Conservation (phyloP, 1,140 invertebrate genomes). For the Zaprionus gabonicus region DNA sequence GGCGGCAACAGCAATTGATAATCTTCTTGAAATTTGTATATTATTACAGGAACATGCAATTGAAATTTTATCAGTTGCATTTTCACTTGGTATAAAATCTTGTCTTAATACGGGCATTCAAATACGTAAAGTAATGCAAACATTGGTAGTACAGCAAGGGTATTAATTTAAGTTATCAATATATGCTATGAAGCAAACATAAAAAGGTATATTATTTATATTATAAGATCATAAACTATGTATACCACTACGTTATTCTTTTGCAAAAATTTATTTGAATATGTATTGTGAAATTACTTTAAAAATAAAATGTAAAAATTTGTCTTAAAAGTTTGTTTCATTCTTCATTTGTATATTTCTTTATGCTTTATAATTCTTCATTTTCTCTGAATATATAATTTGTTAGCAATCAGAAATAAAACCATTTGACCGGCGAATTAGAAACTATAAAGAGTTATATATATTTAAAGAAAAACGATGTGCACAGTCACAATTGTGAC, state of each 20-base stretch:
- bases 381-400: no score
- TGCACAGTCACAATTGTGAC: no score
- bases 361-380: neutral
- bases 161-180: constrained; percentile 85
- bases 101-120: constrained; percentile 91
- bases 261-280: neutral
- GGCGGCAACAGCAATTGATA: constrained; percentile 91
- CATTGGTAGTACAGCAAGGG: constrained; percentile 93
- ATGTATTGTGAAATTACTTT: neutral
- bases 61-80: constrained; percentile 91
- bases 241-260: neutral
- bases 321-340: no score
- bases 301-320: neutral
- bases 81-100: constrained; percentile 92
- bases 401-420: no score
- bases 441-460: no score
- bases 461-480: no score
- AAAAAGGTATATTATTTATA: neutral
- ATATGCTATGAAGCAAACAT: neutral
- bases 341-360: neutral
- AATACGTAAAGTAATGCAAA: constrained; percentile 91
- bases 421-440: no score
- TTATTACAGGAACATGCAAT: constrained; percentile 93
- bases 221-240: neutral
- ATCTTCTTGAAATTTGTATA: constrained; percentile 92